Base-by-base conservation (phyloP, 2,797 vertebrate genomes). In the Siniperca undulata region DNA sequence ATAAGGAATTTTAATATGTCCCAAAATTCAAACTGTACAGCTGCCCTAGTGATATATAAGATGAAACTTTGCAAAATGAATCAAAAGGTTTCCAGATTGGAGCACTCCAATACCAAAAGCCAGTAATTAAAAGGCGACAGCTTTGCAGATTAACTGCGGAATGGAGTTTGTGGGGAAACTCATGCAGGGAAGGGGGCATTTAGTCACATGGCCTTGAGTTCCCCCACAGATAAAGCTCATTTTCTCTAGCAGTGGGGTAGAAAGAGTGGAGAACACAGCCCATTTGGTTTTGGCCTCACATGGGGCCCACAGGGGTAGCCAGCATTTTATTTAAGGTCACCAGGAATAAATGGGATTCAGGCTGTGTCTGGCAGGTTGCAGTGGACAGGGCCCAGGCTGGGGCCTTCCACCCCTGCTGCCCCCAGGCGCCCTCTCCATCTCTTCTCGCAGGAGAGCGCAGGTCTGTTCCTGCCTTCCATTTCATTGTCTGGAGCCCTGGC, bases 271-370 rank as follows among this genome's bases (percentile, higher is more conserved):
- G 92, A 94, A 92, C 80, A 89, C 91, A 95, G 93, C 90, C 94
- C 85, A 92, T 93, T 96, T 94, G 92, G 94, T 95, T 96, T 92
- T 87, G 93, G 93, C 93, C 93, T 95, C 61, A 84, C 89, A 95
- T 91, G 92, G 93, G 93, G 94, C 95, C 94, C 94, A 94, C 92
- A 93, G 95, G 94, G 94, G 94, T 95, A 92, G 95, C 94, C 94
- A 94, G 94, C 95, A 88, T 95, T 96, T 96, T 94, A 95, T 96
- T 96, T 96, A 96, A 97, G 96, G 96, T 96, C 95, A 96, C 93
- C 83, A 67, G 93, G 93, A 95, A 96, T 96, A 96, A 96, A 96
- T 96, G 94, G 94, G 94, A 95, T 95, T 95, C 93, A 85, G 93
- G 93, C 94, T 93, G 94, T 93, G 93, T 94, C 89, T 95, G 93